These are phyloP conservation scores for Andrena bucephala DNA, from an alignment of 2,888 invertebrate species.

Conservation along the genomic window DNA sequence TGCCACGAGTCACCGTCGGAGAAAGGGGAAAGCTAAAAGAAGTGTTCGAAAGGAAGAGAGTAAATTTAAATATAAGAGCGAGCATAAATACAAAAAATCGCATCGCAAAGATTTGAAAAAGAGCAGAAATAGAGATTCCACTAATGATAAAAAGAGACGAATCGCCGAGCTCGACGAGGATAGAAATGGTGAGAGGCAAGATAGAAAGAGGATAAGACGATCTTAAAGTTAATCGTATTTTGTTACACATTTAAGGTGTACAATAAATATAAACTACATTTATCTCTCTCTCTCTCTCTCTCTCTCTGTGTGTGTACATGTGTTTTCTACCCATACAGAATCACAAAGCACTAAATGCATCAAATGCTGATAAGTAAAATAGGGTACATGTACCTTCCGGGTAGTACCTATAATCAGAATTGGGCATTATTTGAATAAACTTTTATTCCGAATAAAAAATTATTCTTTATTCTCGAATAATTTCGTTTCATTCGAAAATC, in stretches of 20 bases:
- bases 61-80: conserved; percentile 31
- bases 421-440: too few relatives aligned
- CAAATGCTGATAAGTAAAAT: not conserved
- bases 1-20: not conserved
- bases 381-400: not conserved
- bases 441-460: too few relatives aligned
- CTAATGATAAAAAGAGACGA: conserved; percentile 57
- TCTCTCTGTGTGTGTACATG: not conserved
- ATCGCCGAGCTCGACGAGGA: conserved; percentile 51
- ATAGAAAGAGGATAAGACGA: conserved; percentile 54
- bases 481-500: too few relatives aligned
- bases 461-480: too few relatives aligned
- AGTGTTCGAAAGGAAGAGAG: conserved; percentile 16
- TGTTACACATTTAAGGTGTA: conserved; percentile 30
- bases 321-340: conserved; percentile 10
- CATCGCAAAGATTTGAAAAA: conserved; percentile 18
- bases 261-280: conserved; percentile 14
- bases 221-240: conserved; percentile 39
- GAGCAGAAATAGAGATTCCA: conserved; percentile 43
- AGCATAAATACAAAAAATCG: conserved; percentile 10
- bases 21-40: conserved; percentile 63
- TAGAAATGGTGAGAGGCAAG: conserved; percentile 25
- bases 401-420: too few relatives aligned
- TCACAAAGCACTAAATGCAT: not conserved
- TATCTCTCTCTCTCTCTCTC: not conserved